Conservation (phyloP, 1,140 invertebrate genomes). For the Drosophila pseudoobscura region DNA sequence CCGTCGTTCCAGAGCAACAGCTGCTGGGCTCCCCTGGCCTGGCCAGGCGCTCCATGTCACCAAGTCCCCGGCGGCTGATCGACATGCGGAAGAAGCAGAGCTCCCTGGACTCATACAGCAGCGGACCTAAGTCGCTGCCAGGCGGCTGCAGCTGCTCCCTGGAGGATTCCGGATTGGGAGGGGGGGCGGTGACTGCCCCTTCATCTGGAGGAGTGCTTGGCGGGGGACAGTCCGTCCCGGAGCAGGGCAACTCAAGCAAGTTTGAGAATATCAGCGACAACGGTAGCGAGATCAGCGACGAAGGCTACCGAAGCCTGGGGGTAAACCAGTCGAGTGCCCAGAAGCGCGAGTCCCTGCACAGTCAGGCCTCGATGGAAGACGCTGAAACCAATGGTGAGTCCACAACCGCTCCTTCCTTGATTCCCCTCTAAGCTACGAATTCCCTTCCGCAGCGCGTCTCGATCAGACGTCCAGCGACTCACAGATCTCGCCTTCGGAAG, state of each 20-base stretch:
- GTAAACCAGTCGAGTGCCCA: conserved; percentile 86
- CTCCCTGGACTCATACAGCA: conserved; percentile 64
- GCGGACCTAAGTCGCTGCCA: conserved; percentile 67
- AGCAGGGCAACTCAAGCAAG: conserved; percentile 74
- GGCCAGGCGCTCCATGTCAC: conserved; percentile 81
- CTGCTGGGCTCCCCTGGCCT: conserved; percentile 49
- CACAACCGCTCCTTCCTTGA: not conserved
- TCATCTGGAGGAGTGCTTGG: not conserved
- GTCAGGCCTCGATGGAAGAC: conserved; percentile 88
- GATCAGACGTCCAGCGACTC: conserved; percentile 83
- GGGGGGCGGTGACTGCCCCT: not conserved
- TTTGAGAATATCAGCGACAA: conserved; percentile 89
- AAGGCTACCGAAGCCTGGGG: conserved; percentile 92
- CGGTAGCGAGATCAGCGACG: conserved; percentile 93
- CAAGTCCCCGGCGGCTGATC: conserved; percentile 78
- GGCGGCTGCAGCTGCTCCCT: conserved; percentile 27
- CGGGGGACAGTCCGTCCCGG: not conserved
- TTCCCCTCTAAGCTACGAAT: not conserved
- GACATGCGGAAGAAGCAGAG: conserved; percentile 79
- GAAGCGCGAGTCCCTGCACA: conserved; percentile 87
- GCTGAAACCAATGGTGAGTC: conserved; percentile 87
- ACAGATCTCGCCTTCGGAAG: conserved; percentile 77
- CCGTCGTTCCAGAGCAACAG: conserved; percentile 6
- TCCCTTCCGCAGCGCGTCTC: conserved; percentile 63
- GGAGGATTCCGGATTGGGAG: conserved; percentile 21